Base-by-base conservation (phyloP, 2,797 vertebrate species). In the Lepidocolaptes lacrymiger region DNA sequence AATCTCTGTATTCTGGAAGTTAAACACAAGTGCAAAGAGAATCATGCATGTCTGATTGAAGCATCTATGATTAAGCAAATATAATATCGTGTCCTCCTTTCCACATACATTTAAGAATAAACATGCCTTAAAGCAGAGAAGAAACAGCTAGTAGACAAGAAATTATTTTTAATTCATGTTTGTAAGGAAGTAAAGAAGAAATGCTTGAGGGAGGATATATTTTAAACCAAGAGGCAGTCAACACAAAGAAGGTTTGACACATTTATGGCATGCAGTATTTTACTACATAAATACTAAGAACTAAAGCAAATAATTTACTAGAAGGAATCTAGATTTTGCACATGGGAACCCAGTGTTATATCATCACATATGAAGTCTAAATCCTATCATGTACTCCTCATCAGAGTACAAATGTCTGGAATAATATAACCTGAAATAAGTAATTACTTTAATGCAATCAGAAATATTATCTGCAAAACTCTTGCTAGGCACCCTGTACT, bases 401-500 rank as follows among this genome's bases (percentile, higher is more conserved):
- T 83, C 66, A n/a, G 48, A 81, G 87, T n/a, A 87, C 13, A 90
- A 56, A 54, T 3, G 5, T 69, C 78, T 78, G 41, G 22, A 95
- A 81, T 37, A 90, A 80, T 64, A 61, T 36, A 67, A 89, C 32
- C 62, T 69, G 59, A 94, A 94, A 46, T 64, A 85, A 82, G 71
- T 75, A 93, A 93, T 91, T 92, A 85, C 75, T 93, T 93, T 59
- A 92, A 85, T 86, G 58, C 62, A 94, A 52, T 80, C 77, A 44
- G 89, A 92, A 92, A 88, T 78, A 94, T 72, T 85, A 93, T 86
- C 88, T 82, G 55, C 62, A 78, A 41, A 83, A 94, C n/a, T 81
- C 84, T 80, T 86, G 69, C 80, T 68, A 89, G 55, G 26, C 34
- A 93, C 43, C 68, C 66, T 66, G 61, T 68, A 92, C 32, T 83